Evolutionary conservation across 2,888 invertebrate genomes (phyloP).

Genomic region (Andrena dorsata): DNA sequence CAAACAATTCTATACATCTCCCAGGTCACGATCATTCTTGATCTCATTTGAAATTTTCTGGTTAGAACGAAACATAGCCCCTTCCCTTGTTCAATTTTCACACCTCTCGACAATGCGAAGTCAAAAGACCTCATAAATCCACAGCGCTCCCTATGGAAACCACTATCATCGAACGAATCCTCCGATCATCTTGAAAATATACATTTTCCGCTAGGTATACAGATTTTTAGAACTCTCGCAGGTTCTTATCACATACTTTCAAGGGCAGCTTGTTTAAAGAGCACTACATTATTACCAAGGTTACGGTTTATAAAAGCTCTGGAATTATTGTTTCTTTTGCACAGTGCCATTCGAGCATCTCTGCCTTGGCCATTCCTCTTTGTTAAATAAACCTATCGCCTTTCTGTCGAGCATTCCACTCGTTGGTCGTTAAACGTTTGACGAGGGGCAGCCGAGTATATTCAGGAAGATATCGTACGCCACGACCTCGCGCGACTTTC

Average conservation of each 20-base stretch:
- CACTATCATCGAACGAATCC: constrained; percentile 27
- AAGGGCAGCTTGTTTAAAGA: constrained; percentile 38
- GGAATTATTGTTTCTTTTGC: constrained; percentile 19
- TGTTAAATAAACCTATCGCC: constrained; percentile 3
- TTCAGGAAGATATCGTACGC: constrained; percentile 3
- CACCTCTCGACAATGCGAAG: constrained; percentile 44
- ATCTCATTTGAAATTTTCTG: constrained; percentile 1
- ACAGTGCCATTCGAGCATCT: constrained; percentile 27
- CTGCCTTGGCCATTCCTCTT: constrained; percentile 16
- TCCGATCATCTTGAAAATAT: constrained; percentile 36
- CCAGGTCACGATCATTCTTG: not conserved
- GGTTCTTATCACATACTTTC: constrained; percentile 44
- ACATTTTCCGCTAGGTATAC: constrained; percentile 8
- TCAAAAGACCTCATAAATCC: constrained; percentile 19
- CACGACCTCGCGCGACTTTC: constrained; percentile 8
- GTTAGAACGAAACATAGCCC: not conserved
- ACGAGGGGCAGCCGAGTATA: not conserved
- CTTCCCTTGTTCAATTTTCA: constrained; percentile 20
- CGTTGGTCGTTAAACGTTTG: constrained; percentile 12
- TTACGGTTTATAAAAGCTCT: constrained; percentile 10
- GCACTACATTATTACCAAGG: constrained; percentile 50
- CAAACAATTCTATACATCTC: constrained; percentile 17
- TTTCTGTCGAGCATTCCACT: constrained; percentile 26
- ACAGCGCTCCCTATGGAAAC: constrained; percentile 4
- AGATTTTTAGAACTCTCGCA: constrained; percentile 20